Percentiles rank a stretch among this genome's conserved stretches.
Evolutionary conservation across 1,140 invertebrate genomes (phyloP).

Genomic region (Euwallacea similis): DNA sequence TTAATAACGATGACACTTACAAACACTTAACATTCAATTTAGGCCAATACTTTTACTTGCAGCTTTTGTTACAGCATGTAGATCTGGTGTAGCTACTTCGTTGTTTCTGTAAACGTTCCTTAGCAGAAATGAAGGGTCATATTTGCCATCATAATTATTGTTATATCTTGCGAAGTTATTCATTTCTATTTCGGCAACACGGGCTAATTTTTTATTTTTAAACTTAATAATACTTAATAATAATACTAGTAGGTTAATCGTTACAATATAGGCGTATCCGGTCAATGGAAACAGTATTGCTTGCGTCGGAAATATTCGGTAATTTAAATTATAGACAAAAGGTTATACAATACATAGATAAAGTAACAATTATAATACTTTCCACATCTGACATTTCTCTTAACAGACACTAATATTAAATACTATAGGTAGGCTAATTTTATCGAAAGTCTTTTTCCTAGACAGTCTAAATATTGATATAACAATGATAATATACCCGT

Average conservation of each 20-base stretch:
- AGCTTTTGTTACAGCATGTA: no score
- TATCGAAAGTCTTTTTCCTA: slow-evolving; percentile 30
- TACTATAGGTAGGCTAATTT: slow-evolving; percentile 11
- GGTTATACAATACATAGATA: slow-evolving; percentile 33
- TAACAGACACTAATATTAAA: slow-evolving; percentile 35
- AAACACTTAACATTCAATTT: no score
- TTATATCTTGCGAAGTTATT: no score
- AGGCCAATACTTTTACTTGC: neutral
- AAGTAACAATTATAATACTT: slow-evolving; percentile 31
- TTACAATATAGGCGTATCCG: slow-evolving; percentile 5
- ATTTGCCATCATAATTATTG: no score
- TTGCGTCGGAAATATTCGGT: slow-evolving; percentile 25
- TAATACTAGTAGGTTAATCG: no score
- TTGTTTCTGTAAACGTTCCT: no score
- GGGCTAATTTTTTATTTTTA: no score
- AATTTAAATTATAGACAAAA: slow-evolving; percentile 32
- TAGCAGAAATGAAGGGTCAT: no score
- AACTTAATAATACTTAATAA: no score
- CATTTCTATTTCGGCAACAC: no score
- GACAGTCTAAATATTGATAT: slow-evolving; percentile 36
- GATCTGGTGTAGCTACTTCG: no score
- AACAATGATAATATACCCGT: slow-evolving; percentile 35
- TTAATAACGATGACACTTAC: no score
- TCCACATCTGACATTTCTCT: slow-evolving; percentile 22
- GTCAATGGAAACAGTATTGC: slow-evolving; percentile 28